A percentile compares a stretch with the other conserved stretches of the same genome.
Conservation (phyloP, 2,888 invertebrate genomes). For the Nephrotoma guestfalica region DNA sequence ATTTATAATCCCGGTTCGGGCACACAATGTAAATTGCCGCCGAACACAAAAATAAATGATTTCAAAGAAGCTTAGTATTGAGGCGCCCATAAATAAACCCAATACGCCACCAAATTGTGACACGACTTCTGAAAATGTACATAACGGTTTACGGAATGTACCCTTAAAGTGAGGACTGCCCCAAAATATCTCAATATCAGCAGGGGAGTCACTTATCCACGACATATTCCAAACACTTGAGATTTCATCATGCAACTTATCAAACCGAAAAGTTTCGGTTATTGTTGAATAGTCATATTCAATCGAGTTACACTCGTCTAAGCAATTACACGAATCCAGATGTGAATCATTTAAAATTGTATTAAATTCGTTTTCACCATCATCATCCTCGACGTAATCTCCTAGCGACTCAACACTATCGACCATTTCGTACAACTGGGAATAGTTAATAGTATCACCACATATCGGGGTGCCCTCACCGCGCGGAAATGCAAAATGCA, state of each 20-base stretch:
- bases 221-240: neutral
- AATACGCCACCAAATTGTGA: neutral
- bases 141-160: neutral
- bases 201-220: neutral
- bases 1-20: neutral
- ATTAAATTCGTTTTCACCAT: neutral
- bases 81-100: neutral
- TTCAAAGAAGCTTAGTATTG: neutral
- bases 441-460: neutral
- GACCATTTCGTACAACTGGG: neutral
- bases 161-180: neutral
- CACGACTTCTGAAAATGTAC: neutral
- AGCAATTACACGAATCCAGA: neutral
- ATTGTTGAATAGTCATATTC: neutral
- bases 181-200: neutral
- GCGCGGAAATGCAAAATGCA: neutral
- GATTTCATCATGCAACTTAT: neutral
- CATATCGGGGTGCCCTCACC: neutral
- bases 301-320: neutral
- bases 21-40: neutral
- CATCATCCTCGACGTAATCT: neutral
- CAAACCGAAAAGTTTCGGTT: neutral
- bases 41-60: neutral
- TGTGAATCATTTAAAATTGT: neutral
- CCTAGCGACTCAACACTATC: neutral